A percentile compares a stretch with the other conserved stretches of the same genome.
These are phyloP conservation scores for Elysia chlorotica DNA, from an alignment of 1,140 invertebrate species.

Conservation along the genomic window DNA sequence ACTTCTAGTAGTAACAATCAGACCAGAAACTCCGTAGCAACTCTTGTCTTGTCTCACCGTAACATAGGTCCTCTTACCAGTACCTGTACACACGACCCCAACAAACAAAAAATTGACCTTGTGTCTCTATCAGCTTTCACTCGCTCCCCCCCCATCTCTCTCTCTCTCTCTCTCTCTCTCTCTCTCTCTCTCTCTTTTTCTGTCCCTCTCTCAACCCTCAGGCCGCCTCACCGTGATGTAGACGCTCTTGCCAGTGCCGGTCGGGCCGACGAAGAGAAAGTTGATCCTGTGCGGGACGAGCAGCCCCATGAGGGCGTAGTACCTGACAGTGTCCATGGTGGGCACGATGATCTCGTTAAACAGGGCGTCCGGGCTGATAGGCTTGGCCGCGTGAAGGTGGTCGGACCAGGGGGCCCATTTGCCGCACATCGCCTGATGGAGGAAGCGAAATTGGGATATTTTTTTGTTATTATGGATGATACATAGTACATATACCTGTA, in stretches of 20 bases:
- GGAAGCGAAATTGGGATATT: too few species aligned
- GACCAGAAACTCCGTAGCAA: too few species aligned
- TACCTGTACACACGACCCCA: too few species aligned
- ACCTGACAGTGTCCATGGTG: slow-evolving; percentile 86
- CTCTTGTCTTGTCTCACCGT: too few species aligned
- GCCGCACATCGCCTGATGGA: slow-evolving; percentile 58
- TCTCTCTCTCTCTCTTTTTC: neutral
- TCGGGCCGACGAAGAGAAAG: slow-evolving; percentile 85
- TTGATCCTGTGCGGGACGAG: slow-evolving; percentile 82
- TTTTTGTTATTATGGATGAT: too few species aligned
- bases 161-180: too few species aligned
- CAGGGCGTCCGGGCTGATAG: slow-evolving; percentile 85
- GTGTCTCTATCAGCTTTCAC: too few species aligned
- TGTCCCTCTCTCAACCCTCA: neutral
- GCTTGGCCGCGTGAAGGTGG: slow-evolving; percentile 75
- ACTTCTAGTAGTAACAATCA: too few species aligned
- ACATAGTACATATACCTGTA: too few species aligned
- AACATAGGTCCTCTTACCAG: too few species aligned
- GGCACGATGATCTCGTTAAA: slow-evolving; percentile 94
- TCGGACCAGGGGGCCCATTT: slow-evolving; percentile 88
- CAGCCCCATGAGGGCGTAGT: slow-evolving; percentile 76
- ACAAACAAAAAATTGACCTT: too few species aligned
- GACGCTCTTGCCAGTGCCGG: slow-evolving; percentile 90
- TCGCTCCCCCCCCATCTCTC: too few species aligned
- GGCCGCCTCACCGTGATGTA: slow-evolving; percentile 82